phyloP scores from a whole-genome alignment of 2,888 invertebrate genomes.

The Orchesella flavescens region DNA sequence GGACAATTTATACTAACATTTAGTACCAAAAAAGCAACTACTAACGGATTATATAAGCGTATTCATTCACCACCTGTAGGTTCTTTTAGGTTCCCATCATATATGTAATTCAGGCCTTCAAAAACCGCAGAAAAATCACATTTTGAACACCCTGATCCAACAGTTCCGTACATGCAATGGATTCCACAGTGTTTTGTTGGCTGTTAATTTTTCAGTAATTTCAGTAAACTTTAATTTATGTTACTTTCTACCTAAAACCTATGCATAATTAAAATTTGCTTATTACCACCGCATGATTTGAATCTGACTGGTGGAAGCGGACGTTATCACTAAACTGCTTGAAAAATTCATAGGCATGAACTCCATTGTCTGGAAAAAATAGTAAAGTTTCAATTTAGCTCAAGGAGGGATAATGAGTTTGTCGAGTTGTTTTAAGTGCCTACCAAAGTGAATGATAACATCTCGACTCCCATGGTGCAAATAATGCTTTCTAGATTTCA shows the following conservation, averaged over 20 bases:
- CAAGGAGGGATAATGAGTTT: background rate
- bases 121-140: constrained; percentile 66
- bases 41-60: no score
- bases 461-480: constrained; percentile 64
- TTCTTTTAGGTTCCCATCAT: constrained; percentile 51
- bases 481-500: constrained; percentile 53
- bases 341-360: constrained; percentile 53
- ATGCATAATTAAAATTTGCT: background rate
- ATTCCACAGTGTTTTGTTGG: constrained; percentile 67
- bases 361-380: constrained; percentile 54
- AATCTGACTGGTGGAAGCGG: constrained; percentile 51
- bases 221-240: background rate
- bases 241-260: background rate
- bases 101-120: constrained; percentile 66
- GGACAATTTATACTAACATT: background rate
- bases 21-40: no score
- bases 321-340: constrained; percentile 57
- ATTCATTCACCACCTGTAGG: constrained; percentile 48
- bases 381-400: background rate
- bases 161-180: constrained; percentile 48
- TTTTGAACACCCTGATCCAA: constrained; percentile 62
- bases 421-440: background rate
- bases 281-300: constrained; percentile 64
- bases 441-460: constrained; percentile 59
- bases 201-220: constrained; percentile 26